Evolutionary conservation across 1,140 invertebrate genomes (phyloP), one percentile per base, ranked within the genome.

Genomic region (Drosophila pallidifrons): DNA sequence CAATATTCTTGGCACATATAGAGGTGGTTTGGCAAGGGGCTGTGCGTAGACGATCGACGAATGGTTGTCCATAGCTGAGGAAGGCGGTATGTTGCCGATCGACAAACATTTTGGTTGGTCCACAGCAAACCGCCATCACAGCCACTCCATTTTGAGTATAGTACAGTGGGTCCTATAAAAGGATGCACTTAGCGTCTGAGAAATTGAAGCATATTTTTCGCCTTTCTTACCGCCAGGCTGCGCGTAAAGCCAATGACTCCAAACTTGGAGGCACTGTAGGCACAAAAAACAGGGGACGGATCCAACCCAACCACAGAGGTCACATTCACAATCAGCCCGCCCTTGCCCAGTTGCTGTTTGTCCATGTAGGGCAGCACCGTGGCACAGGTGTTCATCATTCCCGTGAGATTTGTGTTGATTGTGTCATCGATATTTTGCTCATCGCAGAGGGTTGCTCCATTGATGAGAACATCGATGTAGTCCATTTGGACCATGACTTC

Each of bases 301-400:
- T 92, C 80, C 61, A 95, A 89, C 25, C 95, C 95, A 63, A 94
- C 91, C 41, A 95, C 94, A 0, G 95, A 95, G 7, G 94, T 93
- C 2, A 95, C 83, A 74, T 96, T 96, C 1, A 96, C 93, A 49
- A 96, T 94, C 3, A 94, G 93, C 6, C 95, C 95, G 38, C 95
- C 95, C 11, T 92, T 92, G 0, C 95, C 94, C 5, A 93, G 92
- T 71, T 94, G 94, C 51, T 95, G 92, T 67, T 92, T 94, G 5
- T 94, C 94, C 94, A 96, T 95, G 41, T 87, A 74, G 49, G 91
- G 81, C 55, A 91, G 55, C 1, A 82, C 87, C 1, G 78, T 81
- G 20, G 83, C 77, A n/a, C 79, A 83, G 2, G 90, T 87, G 46
- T 91, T 91, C 73, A 92, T 91, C 70, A 91, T 82, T 10, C 90